Base-by-base conservation (phyloP, 2,113 vertebrate species). In the Coptodon bakossiorum region DNA sequence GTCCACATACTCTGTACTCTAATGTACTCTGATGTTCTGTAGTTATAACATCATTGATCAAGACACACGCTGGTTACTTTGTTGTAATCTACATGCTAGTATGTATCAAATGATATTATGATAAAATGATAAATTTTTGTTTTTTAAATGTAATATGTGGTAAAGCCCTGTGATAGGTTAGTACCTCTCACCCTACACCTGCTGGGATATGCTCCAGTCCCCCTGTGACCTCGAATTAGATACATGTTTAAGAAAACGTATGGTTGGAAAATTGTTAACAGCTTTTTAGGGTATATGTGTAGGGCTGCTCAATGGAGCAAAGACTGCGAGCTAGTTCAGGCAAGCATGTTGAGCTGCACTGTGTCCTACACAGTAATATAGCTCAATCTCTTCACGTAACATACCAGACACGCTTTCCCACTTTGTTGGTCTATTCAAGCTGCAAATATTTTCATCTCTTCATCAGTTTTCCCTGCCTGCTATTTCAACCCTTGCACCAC, bases 101-200 rank as follows among this genome's bases (percentile, higher is more conserved):
- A 34, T 50, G 45, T 34, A 78, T 52, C 73, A 34, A 34, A 50
- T 38, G 2, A 68, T 38, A 5, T 68, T 19, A 22, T 5, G 34
- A 68, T 1, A 38, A 66, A 22, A 38, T 22, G 2, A 66, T 38
- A 29, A 0, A 7, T 2, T 27, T 48, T 48, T 11, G 40, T 1
- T 76, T 71, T 76, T 76, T 11, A 76, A 76, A 0, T 29, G n/a
- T 1, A 10, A 48, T 48, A 76, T 48, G 0, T 48, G 40, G 22
- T 48, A 73, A 73, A 27, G 40, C 40, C 22, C 68, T 45, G 66
- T 16, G 38, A 73, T 7, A 45, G 24, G 43, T 40, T 48, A 45
- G 0, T 11, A 29, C 24, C 6, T 19, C 71, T 76, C 43, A 50
- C 71, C 14, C 27, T 76, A 9, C 10, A 48, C 24, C 43, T 19